phyloP scores from a whole-genome alignment of 2,888 invertebrate species.

The Andrena bicolor region DNA sequence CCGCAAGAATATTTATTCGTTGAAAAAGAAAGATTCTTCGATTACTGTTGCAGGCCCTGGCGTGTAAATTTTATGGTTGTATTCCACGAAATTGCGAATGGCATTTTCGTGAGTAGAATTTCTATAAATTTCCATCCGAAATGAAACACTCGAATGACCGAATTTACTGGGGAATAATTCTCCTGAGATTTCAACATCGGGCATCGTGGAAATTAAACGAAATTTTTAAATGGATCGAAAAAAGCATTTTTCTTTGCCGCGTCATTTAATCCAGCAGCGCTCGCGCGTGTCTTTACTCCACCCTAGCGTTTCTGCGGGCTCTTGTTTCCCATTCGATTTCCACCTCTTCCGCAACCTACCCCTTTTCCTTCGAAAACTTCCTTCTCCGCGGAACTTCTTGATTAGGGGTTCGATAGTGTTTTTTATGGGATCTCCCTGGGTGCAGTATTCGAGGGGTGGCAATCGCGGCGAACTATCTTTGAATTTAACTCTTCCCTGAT shows the following conservation, averaged over 20 bases:
- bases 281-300: neutral
- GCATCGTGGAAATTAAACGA: neutral
- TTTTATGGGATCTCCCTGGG: constrained; percentile 72
- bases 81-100: neutral
- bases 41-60: constrained; percentile 6
- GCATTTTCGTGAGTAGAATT: constrained; percentile 5
- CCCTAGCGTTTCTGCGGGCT: constrained; percentile 2
- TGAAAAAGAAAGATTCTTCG: constrained; percentile 27
- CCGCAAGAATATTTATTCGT: constrained; percentile 48
- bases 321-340: constrained; percentile 64
- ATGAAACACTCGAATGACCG: neutral
- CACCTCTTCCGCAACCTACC: constrained; percentile 46
- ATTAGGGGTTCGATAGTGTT: constrained; percentile 79
- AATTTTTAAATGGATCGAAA: constrained; percentile 25
- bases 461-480: constrained; percentile 76
- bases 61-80: constrained; percentile 41
- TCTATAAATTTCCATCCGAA: constrained; percentile 21
- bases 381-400: constrained; percentile 76
- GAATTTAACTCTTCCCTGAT: constrained; percentile 67
- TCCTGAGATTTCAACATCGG: neutral
- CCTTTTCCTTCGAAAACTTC: constrained; percentile 61
- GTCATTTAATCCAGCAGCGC: constrained; percentile 9
- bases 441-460: constrained; percentile 69
- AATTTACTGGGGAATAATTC: neutral
- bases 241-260: neutral